A percentile compares a stretch with the other conserved stretches of the same genome.
Conservation (phyloP, 30 jellyfish, hydroid and myxozoan genomes). For the Sanderia malayensis region DNA sequence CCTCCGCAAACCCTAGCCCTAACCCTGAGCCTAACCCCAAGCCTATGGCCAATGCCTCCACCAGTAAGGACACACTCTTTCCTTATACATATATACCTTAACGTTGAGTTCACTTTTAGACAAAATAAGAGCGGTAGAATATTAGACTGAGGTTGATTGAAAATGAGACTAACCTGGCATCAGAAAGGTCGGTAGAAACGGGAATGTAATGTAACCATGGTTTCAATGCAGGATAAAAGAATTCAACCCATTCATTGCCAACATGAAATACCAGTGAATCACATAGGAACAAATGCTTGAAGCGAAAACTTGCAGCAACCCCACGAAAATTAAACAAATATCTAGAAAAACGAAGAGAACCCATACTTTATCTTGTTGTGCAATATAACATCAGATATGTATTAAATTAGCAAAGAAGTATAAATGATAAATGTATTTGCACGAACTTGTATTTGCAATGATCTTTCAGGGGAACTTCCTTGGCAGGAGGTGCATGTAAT, state of each 20-base stretch:
- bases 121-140: no score
- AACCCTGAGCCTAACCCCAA: no score
- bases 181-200: conserved; percentile 56
- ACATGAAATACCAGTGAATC: conserved; percentile 87
- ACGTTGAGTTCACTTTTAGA: no score
- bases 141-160: not conserved
- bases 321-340: conserved; percentile 92
- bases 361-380: no score
- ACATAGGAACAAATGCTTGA: conserved; percentile 83
- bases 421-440: not conserved
- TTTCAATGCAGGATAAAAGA: conserved; percentile 81
- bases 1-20: no score
- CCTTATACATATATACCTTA: no score
- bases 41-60: no score
- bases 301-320: conserved; percentile 90
- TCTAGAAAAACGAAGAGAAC: conserved; percentile 37
- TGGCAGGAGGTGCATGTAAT: conserved; percentile 72
- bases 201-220: conserved; percentile 94
- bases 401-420: not conserved
- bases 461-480: conserved; percentile 76
- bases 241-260: conserved; percentile 84
- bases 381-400: no score
- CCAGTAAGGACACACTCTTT: no score
- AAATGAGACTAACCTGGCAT: conserved; percentile 47
- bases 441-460: conserved; percentile 81